These are phyloP conservation scores for Daubentonia madagascariensis DNA, from an alignment of 2,113 vertebrate genomes.

Conservation along the genomic window DNA sequence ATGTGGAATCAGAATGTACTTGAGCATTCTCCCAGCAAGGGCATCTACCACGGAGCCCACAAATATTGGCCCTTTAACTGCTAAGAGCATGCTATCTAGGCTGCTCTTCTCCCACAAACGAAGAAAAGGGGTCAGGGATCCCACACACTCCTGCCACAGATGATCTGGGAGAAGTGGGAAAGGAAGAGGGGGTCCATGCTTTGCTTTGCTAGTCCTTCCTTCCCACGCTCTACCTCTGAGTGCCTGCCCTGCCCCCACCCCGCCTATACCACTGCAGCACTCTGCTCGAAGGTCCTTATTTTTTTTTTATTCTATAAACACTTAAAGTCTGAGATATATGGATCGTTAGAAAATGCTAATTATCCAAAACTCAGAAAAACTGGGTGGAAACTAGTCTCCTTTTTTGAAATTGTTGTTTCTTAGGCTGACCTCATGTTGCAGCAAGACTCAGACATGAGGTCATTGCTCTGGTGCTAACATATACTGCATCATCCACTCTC, in stretches of 20 bases:
- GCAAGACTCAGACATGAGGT: constrained; percentile 67
- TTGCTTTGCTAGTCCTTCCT: neutral
- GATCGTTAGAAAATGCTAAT: constrained; percentile 17
- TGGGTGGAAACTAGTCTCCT: neutral
- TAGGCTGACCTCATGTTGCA: constrained; percentile 52
- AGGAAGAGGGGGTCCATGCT: accelerated
- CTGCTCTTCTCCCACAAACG: neutral
- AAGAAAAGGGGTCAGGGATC: neutral
- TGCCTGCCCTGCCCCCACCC: neutral
- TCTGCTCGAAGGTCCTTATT: neutral
- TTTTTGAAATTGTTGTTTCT: constrained; percentile 36
- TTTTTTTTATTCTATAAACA: neutral
- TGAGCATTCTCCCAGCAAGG: neutral
- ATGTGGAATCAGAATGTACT: neutral
- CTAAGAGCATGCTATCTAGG: too few relatives aligned
- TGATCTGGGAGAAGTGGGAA: neutral
- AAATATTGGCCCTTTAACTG: neutral
- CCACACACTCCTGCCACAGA: neutral
- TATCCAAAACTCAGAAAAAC: neutral
- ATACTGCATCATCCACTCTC: neutral
- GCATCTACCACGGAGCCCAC: neutral
- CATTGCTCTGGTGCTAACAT: neutral
- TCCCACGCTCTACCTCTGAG: accelerated
- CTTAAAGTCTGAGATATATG: neutral
- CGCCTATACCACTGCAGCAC: neutral